Evolutionary conservation across 1,140 invertebrate species (phyloP).

Genomic region (Diabrotica undecimpunctata): DNA sequence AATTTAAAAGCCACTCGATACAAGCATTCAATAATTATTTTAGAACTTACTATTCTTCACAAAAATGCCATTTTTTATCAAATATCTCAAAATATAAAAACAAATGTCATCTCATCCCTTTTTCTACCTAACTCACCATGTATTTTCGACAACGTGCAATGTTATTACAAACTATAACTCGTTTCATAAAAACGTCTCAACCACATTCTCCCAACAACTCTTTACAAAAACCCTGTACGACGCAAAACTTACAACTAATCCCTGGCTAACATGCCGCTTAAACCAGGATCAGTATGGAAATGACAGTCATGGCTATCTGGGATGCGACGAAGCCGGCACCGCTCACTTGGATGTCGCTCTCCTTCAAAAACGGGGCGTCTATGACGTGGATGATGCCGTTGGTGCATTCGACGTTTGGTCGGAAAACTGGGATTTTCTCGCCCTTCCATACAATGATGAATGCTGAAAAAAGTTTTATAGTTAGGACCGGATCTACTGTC

Average conservation of each 20-base stretch:
- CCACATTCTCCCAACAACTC: slow-evolving; percentile 3
- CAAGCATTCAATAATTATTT: no score
- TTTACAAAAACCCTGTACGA: slow-evolving; percentile 21
- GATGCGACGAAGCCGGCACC: slow-evolving; percentile 57
- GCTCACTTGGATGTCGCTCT: slow-evolving; percentile 76
- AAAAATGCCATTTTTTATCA: no score
- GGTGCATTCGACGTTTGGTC: slow-evolving; percentile 85
- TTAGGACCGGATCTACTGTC: no score
- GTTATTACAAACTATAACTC: no score
- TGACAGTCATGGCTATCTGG: background rate
- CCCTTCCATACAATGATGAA: slow-evolving; percentile 82
- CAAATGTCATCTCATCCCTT: no score
- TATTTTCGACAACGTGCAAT: no score
- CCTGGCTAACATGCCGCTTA: background rate
- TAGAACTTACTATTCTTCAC: no score
- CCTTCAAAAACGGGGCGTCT: slow-evolving; percentile 75
- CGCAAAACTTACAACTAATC: background rate
- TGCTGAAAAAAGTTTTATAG: slow-evolving; percentile 52
- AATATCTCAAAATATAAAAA: no score
- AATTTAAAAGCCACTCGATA: no score
- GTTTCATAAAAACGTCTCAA: no score
- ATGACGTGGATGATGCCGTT: slow-evolving; percentile 93
- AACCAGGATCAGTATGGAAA: background rate
- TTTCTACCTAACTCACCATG: no score
- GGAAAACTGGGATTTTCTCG: slow-evolving; percentile 75